These are phyloP conservation scores for Yponomeuta plumbellus DNA, from an alignment of 2,888 invertebrate species.

Conservation along the genomic window DNA sequence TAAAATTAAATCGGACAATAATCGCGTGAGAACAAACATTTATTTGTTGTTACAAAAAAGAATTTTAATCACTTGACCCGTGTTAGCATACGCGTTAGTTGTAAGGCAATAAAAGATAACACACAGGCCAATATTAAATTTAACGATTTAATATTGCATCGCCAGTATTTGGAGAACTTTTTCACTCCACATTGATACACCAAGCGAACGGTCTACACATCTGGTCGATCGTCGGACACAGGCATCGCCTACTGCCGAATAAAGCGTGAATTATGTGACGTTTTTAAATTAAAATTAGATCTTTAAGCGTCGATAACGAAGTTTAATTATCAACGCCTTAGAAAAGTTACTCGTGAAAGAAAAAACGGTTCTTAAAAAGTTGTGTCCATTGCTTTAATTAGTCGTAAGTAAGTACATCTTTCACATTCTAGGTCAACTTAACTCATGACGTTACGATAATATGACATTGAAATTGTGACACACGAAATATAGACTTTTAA, in stretches of 20 bases:
- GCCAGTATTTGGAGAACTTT: slow-evolving; percentile 45
- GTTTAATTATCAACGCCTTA: slow-evolving; percentile 58
- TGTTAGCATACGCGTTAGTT: slow-evolving; percentile 63
- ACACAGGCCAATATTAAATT: slow-evolving; percentile 69
- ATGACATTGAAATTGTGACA: no score
- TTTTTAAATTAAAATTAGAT: slow-evolving; percentile 75
- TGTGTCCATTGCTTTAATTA: not conserved
- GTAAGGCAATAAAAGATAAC: slow-evolving; percentile 71
- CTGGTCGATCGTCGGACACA: slow-evolving; percentile 46
- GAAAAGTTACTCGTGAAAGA: not conserved
- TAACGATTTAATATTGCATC: slow-evolving; percentile 72
- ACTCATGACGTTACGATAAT: no score
- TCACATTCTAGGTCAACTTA: no score
- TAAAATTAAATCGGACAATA: slow-evolving; percentile 40
- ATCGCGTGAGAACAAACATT: slow-evolving; percentile 70
- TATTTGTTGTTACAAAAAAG: slow-evolving; percentile 53
- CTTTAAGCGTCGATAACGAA: slow-evolving; percentile 60
- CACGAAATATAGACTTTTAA: no score
- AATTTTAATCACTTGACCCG: slow-evolving; percentile 57
- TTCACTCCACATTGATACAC: slow-evolving; percentile 30
- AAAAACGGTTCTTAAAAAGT: slow-evolving; percentile 12
- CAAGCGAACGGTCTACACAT: slow-evolving; percentile 39
- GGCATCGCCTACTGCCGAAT: slow-evolving; percentile 71
- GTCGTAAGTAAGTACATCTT: not conserved
- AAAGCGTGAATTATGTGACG: slow-evolving; percentile 72